These are phyloP conservation scores for Aspidiotus rigidus DNA, from an alignment of 2,888 invertebrate species.

Conservation along the genomic window DNA sequence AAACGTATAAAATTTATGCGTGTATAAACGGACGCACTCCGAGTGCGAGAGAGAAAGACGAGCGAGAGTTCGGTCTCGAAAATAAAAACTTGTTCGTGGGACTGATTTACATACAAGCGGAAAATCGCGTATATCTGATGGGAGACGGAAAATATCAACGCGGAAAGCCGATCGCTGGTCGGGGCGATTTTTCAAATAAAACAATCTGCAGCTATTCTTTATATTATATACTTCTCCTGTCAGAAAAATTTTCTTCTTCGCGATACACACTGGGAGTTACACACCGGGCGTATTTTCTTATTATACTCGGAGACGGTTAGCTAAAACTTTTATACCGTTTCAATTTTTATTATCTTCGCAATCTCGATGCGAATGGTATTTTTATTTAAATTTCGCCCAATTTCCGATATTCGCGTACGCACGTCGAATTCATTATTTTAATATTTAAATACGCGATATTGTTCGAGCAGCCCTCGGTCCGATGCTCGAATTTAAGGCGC, in stretches of 20 bases:
- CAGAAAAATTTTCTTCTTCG: neutral
- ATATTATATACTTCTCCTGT: neutral
- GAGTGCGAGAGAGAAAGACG: too few species aligned
- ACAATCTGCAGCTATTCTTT: constrained; percentile 4
- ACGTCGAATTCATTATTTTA: constrained; percentile 3
- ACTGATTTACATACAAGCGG: too few species aligned
- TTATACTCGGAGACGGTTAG: neutral
- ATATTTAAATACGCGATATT: neutral
- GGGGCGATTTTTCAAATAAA: neutral
- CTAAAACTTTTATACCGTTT: constrained; percentile 2
- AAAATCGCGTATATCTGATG: too few species aligned
- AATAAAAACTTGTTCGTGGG: too few species aligned
- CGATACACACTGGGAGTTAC: neutral
- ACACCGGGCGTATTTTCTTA: neutral
- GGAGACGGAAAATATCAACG: neutral
- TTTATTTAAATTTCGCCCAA: constrained; percentile 2
- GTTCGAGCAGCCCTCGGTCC: too few species aligned
- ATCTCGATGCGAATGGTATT: constrained; percentile 2
- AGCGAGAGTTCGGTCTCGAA: too few species aligned
- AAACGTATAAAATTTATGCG: too few species aligned
- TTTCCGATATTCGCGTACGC: constrained; percentile 4
- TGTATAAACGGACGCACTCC: too few species aligned
- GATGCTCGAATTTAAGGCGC: too few species aligned
- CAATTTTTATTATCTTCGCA: constrained; percentile 4
- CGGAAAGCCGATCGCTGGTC: neutral